Conservation (phyloP, 2,888 invertebrate genomes). For the Brassicogethes aeneus region DNA sequence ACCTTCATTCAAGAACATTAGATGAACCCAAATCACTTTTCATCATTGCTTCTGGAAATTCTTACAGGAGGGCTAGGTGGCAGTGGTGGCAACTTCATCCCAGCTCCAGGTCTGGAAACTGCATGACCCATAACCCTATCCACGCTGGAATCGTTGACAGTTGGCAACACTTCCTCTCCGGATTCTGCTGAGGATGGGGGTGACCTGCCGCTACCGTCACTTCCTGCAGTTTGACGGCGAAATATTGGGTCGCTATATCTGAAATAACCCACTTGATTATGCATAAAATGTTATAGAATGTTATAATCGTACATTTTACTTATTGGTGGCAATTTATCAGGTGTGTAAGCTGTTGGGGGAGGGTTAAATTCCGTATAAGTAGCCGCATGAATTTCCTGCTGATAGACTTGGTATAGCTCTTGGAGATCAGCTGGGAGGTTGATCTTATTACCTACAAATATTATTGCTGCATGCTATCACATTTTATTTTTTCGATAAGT, state of each 20-base stretch:
- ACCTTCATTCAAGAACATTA: no score
- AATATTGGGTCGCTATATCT: slow-evolving; percentile 38
- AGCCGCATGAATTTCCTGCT: slow-evolving; percentile 79
- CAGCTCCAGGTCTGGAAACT: slow-evolving; percentile 33
- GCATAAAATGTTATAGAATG: no score
- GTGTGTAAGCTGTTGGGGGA: slow-evolving; percentile 36
- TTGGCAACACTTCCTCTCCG: slow-evolving; percentile 29
- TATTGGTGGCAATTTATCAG: slow-evolving; percentile 55
- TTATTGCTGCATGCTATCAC: slow-evolving; percentile 3
- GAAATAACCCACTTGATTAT: no score
- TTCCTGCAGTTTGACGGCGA: slow-evolving; percentile 27
- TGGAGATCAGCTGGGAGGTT: slow-evolving; percentile 65
- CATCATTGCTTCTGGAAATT: slow-evolving; percentile 8
- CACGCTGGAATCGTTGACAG: slow-evolving; percentile 28
- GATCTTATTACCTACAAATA: slow-evolving; percentile 53
- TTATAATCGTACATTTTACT: slow-evolving; percentile 53
- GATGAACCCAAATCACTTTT: neutral
- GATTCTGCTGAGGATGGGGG: slow-evolving; percentile 39
- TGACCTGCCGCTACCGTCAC: slow-evolving; percentile 28
- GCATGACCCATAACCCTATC: slow-evolving; percentile 39
- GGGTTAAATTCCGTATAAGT: slow-evolving; percentile 60
- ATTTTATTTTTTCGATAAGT: neutral
- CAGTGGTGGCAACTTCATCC: slow-evolving; percentile 37
- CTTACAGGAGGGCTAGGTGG: slow-evolving; percentile 34
- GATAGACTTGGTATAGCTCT: slow-evolving; percentile 73